These are phyloP conservation scores for Tetragonisca angustula DNA, from an alignment of 2,888 invertebrate genomes.

Conservation along the genomic window DNA sequence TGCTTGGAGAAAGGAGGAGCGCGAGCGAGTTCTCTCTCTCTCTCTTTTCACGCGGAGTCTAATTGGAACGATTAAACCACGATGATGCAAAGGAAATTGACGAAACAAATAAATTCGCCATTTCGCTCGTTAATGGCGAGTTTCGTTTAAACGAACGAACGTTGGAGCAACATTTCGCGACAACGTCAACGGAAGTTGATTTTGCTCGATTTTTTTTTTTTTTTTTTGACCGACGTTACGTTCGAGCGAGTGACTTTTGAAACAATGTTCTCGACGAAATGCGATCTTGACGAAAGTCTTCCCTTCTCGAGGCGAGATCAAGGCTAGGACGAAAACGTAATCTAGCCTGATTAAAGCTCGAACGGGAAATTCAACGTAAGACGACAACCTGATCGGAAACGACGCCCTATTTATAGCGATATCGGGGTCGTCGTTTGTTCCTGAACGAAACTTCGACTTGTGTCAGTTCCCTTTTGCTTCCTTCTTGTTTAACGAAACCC, in stretches of 20 bases:
- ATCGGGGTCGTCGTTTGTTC: slow-evolving; percentile 31
- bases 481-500: neutral
- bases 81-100: too few species aligned
- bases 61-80: too few species aligned
- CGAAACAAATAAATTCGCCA: neutral
- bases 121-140: neutral
- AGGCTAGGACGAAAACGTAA: slow-evolving; percentile 2
- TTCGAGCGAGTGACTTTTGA: neutral
- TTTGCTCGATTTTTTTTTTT: too few species aligned
- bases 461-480: neutral
- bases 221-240: too few species aligned
- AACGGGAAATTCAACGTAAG: slow-evolving; percentile 18
- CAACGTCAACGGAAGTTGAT: neutral
- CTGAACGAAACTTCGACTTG: slow-evolving; percentile 17
- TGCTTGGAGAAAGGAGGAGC: too few species aligned
- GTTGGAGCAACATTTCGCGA: neutral
- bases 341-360: slow-evolving; percentile 35
- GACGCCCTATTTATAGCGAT: slow-evolving; percentile 17
- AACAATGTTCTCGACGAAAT: neutral
- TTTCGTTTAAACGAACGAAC: neutral
- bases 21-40: too few species aligned
- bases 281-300: slow-evolving; percentile 7
- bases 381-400: slow-evolving; percentile 29
- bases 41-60: too few species aligned
- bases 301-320: slow-evolving; percentile 1